A percentile compares a stretch with the other conserved stretches of the same genome.
These are phyloP conservation scores for Notoglanidium macrostoma DNA, from an alignment of 2,797 vertebrate species.

Conservation along the genomic window DNA sequence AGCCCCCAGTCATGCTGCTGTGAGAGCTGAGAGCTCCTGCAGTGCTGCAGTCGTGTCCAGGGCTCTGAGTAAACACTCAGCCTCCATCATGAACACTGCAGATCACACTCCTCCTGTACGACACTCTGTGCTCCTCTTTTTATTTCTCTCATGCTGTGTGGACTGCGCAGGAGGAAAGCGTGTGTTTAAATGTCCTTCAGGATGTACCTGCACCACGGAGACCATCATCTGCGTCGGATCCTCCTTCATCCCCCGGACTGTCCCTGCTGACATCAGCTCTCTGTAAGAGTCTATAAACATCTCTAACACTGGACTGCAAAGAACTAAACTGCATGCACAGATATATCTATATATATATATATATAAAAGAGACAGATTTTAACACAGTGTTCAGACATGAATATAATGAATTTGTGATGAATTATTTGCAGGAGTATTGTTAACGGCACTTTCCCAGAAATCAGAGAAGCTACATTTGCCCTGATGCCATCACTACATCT, in stretches of 20 bases:
- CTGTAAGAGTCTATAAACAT: constrained; percentile 78
- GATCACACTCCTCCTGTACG: background rate
- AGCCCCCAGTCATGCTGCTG: background rate
- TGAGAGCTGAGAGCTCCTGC: background rate
- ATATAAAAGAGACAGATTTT: background rate
- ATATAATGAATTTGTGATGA: background rate
- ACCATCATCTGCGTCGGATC: constrained; percentile 91
- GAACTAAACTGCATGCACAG: background rate
- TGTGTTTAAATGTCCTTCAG: constrained; percentile 83
- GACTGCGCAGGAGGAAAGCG: constrained; percentile 35
- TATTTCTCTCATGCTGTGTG: constrained; percentile 26
- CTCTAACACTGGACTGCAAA: background rate
- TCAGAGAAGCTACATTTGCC: constrained; percentile 93
- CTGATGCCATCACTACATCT: constrained; percentile 94
- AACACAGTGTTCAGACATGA: no score
- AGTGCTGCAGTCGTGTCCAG: constrained; percentile 59
- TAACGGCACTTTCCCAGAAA: constrained; percentile 91
- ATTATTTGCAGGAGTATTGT: constrained; percentile 85
- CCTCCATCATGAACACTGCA: background rate
- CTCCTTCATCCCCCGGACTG: constrained; percentile 80
- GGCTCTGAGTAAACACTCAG: constrained; percentile 12
- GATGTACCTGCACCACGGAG: constrained; percentile 92
- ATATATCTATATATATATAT: no score
- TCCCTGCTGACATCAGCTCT: constrained; percentile 89
- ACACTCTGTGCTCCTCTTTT: constrained; percentile 55